phyloP scores from a whole-genome alignment of 2,113 vertebrate species.

The Nesogale talazaci region DNA sequence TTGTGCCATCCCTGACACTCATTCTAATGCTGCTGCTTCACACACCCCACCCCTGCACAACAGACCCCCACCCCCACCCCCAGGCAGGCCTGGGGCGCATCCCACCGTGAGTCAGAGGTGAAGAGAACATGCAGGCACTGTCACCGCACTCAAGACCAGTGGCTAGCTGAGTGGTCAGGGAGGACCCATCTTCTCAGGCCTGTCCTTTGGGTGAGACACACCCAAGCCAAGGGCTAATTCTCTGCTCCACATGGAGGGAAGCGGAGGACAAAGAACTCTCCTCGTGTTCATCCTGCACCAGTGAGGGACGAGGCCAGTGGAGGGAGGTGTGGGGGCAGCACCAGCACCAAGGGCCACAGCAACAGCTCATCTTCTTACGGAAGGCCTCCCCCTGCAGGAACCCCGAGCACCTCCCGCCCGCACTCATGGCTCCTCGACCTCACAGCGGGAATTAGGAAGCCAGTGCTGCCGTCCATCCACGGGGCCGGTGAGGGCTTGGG shows the following conservation, averaged over 20 bases:
- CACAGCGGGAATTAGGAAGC: background rate
- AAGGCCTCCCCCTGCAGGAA: background rate
- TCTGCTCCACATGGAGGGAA: background rate
- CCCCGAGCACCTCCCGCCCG: background rate
- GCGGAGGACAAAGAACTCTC: background rate
- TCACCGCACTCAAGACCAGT: background rate
- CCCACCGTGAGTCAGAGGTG: no score
- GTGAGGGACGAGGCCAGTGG: background rate
- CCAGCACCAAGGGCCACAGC: accelerated
- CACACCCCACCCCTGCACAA: background rate
- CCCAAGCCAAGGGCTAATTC: background rate
- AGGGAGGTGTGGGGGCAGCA: background rate
- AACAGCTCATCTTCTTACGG: accelerated
- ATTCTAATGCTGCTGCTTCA: background rate
- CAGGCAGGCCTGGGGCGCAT: background rate
- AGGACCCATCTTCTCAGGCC: background rate
- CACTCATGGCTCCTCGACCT: background rate
- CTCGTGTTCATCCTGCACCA: background rate
- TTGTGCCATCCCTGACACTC: no score
- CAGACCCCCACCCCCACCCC: no score
- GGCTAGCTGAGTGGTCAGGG: background rate
- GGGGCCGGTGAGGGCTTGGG: background rate
- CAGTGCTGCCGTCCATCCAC: background rate
- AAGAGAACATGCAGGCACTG: background rate
- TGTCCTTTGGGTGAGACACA: accelerated